Conservation (phyloP, 2,888 invertebrate genomes). For the Papilio demoleus region DNA sequence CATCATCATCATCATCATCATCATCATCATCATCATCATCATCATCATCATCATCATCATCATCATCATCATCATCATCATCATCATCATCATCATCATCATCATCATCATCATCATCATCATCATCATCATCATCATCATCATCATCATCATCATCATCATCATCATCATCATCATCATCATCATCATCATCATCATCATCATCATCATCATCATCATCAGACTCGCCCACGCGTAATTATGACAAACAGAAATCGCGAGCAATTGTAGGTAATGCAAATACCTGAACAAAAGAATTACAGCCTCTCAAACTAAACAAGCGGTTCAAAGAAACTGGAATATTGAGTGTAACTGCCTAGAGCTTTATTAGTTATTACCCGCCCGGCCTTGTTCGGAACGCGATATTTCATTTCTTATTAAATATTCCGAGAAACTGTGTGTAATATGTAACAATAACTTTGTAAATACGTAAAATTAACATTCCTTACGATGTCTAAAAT, state of each 20-base stretch:
- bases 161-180: too few species aligned
- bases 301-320: slow-evolving; percentile 36
- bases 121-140: too few species aligned
- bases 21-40: too few species aligned
- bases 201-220: too few species aligned
- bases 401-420: slow-evolving; percentile 26
- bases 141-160: too few species aligned
- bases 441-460: not conserved
- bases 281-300: slow-evolving; percentile 31
- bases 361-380: slow-evolving; percentile 36
- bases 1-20: too few species aligned
- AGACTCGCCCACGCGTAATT: slow-evolving; percentile 15
- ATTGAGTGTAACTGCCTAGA: slow-evolving; percentile 33
- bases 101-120: too few species aligned
- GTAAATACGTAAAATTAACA: not conserved
- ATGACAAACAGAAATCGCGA: slow-evolving; percentile 17
- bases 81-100: too few species aligned
- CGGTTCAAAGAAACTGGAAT: slow-evolving; percentile 30
- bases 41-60: too few species aligned
- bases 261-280: slow-evolving; percentile 29
- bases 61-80: too few species aligned
- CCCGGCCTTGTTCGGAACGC: slow-evolving; percentile 26
- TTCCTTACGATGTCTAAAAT: not conserved
- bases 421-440: slow-evolving; percentile 16
- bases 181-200: too few species aligned